Evolutionary conservation across 2,113 vertebrate species (phyloP).

Genomic region (Pholis gunnellus): DNA sequence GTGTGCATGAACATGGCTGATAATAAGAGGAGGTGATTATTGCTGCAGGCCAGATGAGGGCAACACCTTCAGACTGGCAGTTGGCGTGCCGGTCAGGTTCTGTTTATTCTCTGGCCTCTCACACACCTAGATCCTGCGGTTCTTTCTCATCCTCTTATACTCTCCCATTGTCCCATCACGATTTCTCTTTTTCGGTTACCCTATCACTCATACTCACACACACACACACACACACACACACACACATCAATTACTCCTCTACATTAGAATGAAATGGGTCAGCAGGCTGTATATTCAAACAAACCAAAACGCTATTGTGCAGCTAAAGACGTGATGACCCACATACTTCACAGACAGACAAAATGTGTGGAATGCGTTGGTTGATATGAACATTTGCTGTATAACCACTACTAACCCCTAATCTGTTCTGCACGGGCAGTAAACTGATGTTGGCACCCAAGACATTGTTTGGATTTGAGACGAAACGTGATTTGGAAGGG

Average conservation of each 20-base stretch:
- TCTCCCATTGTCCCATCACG: not conserved
- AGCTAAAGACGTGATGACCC: slow-evolving; percentile 1
- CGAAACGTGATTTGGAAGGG: too few relatives aligned
- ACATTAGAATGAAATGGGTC: not conserved
- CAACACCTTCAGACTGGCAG: slow-evolving; percentile 25
- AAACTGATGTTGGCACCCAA: not conserved
- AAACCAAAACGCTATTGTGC: slow-evolving; percentile 7
- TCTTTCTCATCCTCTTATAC: not conserved
- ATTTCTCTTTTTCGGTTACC: slow-evolving; percentile 1
- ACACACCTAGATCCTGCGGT: not conserved
- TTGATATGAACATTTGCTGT: slow-evolving; percentile 23
- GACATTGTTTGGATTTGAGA: too few relatives aligned
- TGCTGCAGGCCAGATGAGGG: slow-evolving; percentile 44
- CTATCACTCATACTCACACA: not conserved
- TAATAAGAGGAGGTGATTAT: slow-evolving; percentile 30
- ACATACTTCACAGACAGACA: slow-evolving; percentile 1
- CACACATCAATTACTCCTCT: not conserved
- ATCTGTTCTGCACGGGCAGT: not conserved
- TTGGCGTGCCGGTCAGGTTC: not conserved
- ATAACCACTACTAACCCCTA: slow-evolving; percentile 1
- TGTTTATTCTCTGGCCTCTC: slow-evolving; percentile 31
- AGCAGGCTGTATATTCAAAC: slow-evolving; percentile 3
- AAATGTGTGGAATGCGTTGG: slow-evolving; percentile 29
- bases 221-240: not conserved
- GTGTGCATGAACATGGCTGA: slow-evolving; percentile 10